These are phyloP conservation scores for Philaenus spumarius DNA, from an alignment of 1,140 invertebrate species.

Conservation along the genomic window DNA sequence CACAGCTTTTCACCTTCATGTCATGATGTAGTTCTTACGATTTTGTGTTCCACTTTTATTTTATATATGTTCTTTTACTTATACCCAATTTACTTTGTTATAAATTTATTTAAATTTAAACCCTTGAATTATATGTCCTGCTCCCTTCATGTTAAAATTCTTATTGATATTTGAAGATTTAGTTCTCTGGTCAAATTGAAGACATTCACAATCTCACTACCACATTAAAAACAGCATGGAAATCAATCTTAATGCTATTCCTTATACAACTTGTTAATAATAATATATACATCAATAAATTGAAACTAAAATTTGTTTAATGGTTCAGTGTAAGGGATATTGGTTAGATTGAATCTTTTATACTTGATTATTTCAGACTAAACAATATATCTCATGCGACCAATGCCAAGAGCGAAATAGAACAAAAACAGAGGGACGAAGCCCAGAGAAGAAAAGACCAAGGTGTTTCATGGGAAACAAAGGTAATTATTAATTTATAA, in stretches of 20 bases:
- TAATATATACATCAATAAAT: not conserved
- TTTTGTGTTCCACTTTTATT: too few relatives aligned
- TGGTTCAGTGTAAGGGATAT: not conserved
- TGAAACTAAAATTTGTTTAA: not conserved
- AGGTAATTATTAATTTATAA: conserved; percentile 40
- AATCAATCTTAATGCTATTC: not conserved
- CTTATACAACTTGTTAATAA: not conserved
- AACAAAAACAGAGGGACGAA: conserved; percentile 93
- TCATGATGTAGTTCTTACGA: too few relatives aligned
- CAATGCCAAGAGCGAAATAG: conserved; percentile 80
- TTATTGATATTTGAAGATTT: too few relatives aligned
- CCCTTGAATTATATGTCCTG: too few relatives aligned
- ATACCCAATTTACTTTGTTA: too few relatives aligned
- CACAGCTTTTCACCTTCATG: too few relatives aligned
- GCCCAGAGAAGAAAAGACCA: conserved; percentile 68
- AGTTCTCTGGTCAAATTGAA: not conserved
- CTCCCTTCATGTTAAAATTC: too few relatives aligned
- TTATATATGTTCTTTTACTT: too few relatives aligned
- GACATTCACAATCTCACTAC: not conserved
- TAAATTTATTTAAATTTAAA: too few relatives aligned
- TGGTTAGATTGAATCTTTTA: not conserved
- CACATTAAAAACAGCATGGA: not conserved
- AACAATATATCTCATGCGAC: conserved; percentile 92
- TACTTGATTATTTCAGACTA: conserved; percentile 42
- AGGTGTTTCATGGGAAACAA: conserved; percentile 60